phyloP scores from a whole-genome alignment of 2,888 invertebrate species.

The Lydus trimaculatus region DNA sequence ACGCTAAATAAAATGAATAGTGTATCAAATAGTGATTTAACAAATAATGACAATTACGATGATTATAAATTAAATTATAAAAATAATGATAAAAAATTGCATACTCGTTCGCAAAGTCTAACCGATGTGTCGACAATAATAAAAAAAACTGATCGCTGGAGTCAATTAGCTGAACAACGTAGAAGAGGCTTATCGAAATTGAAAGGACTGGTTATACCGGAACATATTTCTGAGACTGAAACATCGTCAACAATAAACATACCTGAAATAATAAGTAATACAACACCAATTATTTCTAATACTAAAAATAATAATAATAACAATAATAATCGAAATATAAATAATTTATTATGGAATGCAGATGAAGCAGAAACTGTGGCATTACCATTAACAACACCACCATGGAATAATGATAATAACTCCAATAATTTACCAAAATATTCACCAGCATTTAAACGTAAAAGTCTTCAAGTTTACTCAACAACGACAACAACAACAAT shows the following conservation, averaged over 20 bases:
- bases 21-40: conserved; percentile 44
- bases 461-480: conserved; percentile 72
- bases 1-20: conserved; percentile 36
- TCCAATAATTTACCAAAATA: conserved; percentile 75
- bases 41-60: conserved; percentile 11
- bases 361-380: conserved; percentile 45
- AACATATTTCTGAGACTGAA: conserved; percentile 65
- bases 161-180: conserved; percentile 80
- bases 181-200: conserved; percentile 84
- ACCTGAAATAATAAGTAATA: conserved; percentile 79
- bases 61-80: conserved; percentile 37
- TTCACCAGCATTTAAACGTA: conserved; percentile 82
- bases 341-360: conserved; percentile 34
- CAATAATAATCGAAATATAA: conserved; percentile 67
- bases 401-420: conserved; percentile 48
- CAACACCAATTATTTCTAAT: conserved; percentile 44
- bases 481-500: conserved; percentile 36
- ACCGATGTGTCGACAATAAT: conserved; percentile 57
- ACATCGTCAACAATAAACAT: conserved; percentile 75
- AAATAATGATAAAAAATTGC: conserved; percentile 43
- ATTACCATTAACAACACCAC: conserved; percentile 46
- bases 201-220: conserved; percentile 88
- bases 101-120: conserved; percentile 63
- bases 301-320: conserved; percentile 76
- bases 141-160: conserved; percentile 64